Evolutionary conservation across 2,113 vertebrate species (phyloP).

Genomic region (Pongo abelii): DNA sequence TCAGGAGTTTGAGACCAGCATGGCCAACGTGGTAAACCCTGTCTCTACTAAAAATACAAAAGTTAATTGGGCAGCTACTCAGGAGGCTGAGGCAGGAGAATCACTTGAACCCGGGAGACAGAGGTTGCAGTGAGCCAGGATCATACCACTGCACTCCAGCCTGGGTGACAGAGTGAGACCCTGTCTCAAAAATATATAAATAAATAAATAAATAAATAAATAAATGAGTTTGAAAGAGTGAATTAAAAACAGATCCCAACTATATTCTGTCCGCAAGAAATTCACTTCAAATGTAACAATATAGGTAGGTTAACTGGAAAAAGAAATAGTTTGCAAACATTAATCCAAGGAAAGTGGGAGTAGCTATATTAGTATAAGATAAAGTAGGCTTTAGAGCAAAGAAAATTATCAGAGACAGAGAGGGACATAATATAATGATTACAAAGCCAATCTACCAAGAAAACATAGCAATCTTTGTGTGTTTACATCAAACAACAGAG

Average conservation of each 20-base stretch:
- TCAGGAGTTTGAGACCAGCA: no score
- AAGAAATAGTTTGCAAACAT: background rate
- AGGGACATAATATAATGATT: background rate
- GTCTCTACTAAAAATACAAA: no score
- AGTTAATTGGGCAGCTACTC: no score
- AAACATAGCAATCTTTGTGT: background rate
- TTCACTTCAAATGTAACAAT: background rate
- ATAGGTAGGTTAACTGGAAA: background rate
- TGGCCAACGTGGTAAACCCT: no score
- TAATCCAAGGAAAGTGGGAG: background rate
- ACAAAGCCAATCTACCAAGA: background rate
- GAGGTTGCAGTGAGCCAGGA: no score
- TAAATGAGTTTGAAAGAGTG: background rate
- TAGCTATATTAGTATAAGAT: background rate
- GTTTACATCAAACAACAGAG: background rate
- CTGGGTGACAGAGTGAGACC: no score
- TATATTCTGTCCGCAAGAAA: background rate
- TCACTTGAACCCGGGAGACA: accelerated
- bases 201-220: no score
- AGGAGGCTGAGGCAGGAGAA: no score
- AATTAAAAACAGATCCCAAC: background rate
- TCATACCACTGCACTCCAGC: no score
- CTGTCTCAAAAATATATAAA: no score
- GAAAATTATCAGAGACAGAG: background rate
- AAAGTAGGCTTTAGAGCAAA: background rate